A percentile compares a stretch with the other conserved stretches of the same genome.
Evolutionary conservation across 1,140 invertebrate genomes (phyloP).

Genomic region (Ostrea denselamellosa): DNA sequence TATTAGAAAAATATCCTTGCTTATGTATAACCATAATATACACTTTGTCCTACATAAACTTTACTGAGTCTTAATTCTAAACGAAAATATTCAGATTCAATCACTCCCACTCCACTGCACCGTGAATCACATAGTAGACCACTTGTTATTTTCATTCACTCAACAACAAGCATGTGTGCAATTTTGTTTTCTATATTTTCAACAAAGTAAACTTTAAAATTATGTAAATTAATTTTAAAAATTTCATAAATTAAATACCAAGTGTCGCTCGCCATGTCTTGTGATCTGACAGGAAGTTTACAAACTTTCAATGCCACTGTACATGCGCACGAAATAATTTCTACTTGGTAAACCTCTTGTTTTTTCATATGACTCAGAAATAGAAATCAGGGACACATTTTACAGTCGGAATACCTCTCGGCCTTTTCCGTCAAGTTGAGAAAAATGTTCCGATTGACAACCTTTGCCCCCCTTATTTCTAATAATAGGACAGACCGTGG

Average conservation of each 20-base stretch:
- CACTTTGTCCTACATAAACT: too few relatives aligned
- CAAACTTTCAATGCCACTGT: neutral
- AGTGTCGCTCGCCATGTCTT: conserved; percentile 66
- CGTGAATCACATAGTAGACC: too few relatives aligned
- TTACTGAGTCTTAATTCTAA: too few relatives aligned
- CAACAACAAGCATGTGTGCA: too few relatives aligned
- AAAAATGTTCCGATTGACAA: neutral
- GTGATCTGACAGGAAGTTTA: conserved; percentile 51
- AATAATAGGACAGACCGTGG: conserved; percentile 2
- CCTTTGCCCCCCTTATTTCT: conserved; percentile 29
- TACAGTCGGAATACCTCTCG: too few relatives aligned
- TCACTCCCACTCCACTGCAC: too few relatives aligned
- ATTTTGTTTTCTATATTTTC: too few relatives aligned
- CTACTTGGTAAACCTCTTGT: neutral
- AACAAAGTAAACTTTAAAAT: neutral
- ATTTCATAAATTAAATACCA: conserved; percentile 55
- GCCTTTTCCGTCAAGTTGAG: neutral
- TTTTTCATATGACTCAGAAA: neutral
- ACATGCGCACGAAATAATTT: neutral
- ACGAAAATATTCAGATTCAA: too few relatives aligned
- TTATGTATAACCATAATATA: too few relatives aligned
- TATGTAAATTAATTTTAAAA: neutral
- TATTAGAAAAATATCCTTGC: too few relatives aligned
- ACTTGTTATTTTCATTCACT: too few relatives aligned
- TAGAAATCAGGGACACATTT: too few relatives aligned